phyloP scores from a whole-genome alignment of 2,113 vertebrate species.

The Probosciger aterrimus region DNA sequence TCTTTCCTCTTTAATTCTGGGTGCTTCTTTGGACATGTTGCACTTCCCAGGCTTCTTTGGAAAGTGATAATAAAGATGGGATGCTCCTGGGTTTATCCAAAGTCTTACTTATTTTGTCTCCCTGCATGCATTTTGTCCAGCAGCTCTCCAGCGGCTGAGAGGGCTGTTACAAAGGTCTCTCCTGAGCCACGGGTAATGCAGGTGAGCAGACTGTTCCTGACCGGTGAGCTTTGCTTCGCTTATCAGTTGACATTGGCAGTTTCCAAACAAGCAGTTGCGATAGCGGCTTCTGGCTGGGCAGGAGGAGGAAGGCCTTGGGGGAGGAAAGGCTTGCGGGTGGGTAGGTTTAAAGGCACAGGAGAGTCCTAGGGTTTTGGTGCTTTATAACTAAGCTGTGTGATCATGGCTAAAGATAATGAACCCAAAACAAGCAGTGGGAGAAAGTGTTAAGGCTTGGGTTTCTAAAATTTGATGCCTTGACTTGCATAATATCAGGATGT shows the following conservation, averaged over 20 bases:
- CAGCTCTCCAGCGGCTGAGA: rapidly evolving
- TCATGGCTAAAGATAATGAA: not conserved
- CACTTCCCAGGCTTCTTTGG: rapidly evolving
- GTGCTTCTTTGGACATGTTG: rapidly evolving
- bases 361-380: not conserved
- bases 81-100: not conserved
- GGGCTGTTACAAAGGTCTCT: not conserved
- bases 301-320: not conserved
- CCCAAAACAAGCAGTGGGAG: not conserved
- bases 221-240: not conserved
- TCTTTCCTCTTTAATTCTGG: not conserved
- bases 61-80: not conserved
- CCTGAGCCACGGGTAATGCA: rapidly evolving
- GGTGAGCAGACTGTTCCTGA: not conserved
- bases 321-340: rapidly evolving
- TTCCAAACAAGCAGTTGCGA: not conserved
- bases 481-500: not conserved
- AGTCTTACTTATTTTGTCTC: rapidly evolving
- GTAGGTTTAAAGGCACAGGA: not conserved
- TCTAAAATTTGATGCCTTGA: not conserved
- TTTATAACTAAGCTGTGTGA: not conserved
- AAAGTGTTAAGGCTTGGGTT: not conserved
- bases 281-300: not conserved
- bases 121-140: not conserved
- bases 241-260: not conserved